Conservation (phyloP, 2,797 vertebrate species). For the Parotocinclus haroldoi region DNA sequence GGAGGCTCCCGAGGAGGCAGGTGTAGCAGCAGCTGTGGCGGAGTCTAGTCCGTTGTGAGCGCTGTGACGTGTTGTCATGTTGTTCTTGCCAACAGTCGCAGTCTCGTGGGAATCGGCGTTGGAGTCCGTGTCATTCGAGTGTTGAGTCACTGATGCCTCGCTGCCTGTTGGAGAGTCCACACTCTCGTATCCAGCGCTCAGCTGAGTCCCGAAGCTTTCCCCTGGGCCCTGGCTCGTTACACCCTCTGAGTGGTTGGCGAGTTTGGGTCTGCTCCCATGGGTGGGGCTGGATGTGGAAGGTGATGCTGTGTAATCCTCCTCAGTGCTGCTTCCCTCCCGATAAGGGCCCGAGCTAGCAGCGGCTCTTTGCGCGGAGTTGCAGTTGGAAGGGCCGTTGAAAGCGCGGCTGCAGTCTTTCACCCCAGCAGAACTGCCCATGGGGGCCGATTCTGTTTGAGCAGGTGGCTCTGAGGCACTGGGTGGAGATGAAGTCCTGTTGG, state of each 20-base stretch:
- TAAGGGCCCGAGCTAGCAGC: conserved; percentile 85
- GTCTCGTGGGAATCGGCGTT: conserved; percentile 93
- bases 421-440: conserved; percentile 68
- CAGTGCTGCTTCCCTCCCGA: conserved; percentile 88
- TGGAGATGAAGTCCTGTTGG: conserved; percentile 68
- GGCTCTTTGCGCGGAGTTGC: conserved; percentile 87
- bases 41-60: conserved; percentile 97
- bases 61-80: conserved; percentile 91
- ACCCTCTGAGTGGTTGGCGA: conserved; percentile 94
- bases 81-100: conserved; percentile 86
- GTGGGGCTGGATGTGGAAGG: conserved; percentile 85
- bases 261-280: conserved; percentile 88
- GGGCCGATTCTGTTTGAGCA: conserved; percentile 74
- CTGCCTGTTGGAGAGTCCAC: conserved; percentile 99
- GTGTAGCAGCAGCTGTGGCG: conserved; percentile 69
- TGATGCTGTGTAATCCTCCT: conserved; percentile 92
- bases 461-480: conserved; percentile 71
- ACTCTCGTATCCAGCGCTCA: conserved; percentile 96
- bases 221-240: conserved; percentile 78
- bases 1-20: conserved; percentile 22
- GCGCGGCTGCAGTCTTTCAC: conserved; percentile 91
- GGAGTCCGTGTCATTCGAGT: conserved; percentile 99
- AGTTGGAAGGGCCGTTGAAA: conserved; percentile 94
- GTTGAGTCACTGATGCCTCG: conserved; percentile 97
- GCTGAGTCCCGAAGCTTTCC: conserved; percentile 84